Evolutionary conservation across 2,797 vertebrate species (phyloP).

Genomic region (Valencia hispanica): DNA sequence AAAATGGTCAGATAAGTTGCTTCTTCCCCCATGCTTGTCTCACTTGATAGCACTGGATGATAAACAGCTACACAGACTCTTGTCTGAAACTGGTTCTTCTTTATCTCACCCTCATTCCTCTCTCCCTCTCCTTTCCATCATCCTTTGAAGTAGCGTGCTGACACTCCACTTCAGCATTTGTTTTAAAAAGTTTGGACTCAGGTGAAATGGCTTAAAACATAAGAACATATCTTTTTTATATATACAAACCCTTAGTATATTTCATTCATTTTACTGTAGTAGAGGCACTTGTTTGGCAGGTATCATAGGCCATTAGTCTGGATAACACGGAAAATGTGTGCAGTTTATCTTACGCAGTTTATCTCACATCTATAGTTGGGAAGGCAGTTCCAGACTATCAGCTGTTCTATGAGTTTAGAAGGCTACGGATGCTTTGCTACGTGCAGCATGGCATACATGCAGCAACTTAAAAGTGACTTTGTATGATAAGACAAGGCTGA

Average conservation of each 20-base stretch:
- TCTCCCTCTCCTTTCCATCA: slow-evolving; percentile 30
- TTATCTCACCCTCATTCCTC: slow-evolving; percentile 50
- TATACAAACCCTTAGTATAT: slow-evolving; percentile 15
- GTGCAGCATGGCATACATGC: slow-evolving; percentile 25
- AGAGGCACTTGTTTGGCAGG: slow-evolving; percentile 28
- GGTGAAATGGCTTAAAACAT: slow-evolving; percentile 35
- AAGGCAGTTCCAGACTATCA: slow-evolving; percentile 28
- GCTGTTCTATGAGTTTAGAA: slow-evolving; percentile 46
- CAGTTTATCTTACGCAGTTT: slow-evolving; percentile 56
- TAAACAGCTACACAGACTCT: slow-evolving; percentile 51
- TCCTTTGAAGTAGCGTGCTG: slow-evolving; percentile 41
- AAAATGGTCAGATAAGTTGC: slow-evolving; percentile 29
- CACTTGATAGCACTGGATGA: slow-evolving; percentile 49
- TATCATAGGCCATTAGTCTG: slow-evolving; percentile 8
- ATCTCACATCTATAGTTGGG: slow-evolving; percentile 31
- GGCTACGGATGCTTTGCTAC: slow-evolving; percentile 36
- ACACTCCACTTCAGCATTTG: slow-evolving; percentile 23
- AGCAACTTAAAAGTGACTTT: slow-evolving; percentile 36
- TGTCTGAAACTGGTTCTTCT: slow-evolving; percentile 44
- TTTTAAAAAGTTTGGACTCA: slow-evolving; percentile 36
- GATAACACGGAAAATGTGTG: slow-evolving; percentile 26
- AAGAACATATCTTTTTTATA: slow-evolving; percentile 10
- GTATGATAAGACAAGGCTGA: slow-evolving; percentile 38
- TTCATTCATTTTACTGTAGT: slow-evolving; percentile 22
- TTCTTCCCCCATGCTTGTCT: slow-evolving; percentile 48